Evolutionary conservation across 2,113 vertebrate genomes (phyloP).

Genomic region (Oriolus oriolus): DNA sequence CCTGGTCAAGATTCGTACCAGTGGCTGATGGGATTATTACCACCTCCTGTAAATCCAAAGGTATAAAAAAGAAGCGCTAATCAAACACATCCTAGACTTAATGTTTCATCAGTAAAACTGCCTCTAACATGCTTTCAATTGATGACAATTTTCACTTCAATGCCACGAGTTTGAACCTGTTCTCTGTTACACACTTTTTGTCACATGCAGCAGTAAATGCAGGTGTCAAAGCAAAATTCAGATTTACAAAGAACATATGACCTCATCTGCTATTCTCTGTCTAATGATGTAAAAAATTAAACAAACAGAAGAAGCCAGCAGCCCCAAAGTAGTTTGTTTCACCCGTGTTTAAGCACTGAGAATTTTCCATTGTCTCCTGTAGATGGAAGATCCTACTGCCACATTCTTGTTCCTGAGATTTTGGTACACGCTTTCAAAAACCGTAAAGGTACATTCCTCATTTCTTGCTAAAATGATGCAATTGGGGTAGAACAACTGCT

Average conservation of each 20-base stretch:
- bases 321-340: neutral
- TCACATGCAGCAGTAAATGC: neutral
- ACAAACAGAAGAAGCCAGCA: neutral
- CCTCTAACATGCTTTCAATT: neutral
- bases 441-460: neutral
- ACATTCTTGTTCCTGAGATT: neutral
- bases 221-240: neutral
- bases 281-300: neutral
- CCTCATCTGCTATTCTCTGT: neutral
- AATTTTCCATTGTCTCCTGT: neutral
- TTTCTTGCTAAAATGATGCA: neutral
- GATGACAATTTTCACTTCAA: neutral
- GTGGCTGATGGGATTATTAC: neutral
- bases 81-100: neutral
- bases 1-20: rapidly evolving
- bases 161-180: neutral
- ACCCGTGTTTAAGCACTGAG: neutral
- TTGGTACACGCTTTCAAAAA: neutral
- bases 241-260: neutral
- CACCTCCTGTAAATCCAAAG: neutral
- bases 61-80: neutral
- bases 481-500: neutral
- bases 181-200: neutral
- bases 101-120: neutral
- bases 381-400: neutral